A percentile compares a stretch with the other conserved stretches of the same genome.
phyloP scores from a whole-genome alignment of 2,113 vertebrate species.

The Hemiprocne comata region DNA sequence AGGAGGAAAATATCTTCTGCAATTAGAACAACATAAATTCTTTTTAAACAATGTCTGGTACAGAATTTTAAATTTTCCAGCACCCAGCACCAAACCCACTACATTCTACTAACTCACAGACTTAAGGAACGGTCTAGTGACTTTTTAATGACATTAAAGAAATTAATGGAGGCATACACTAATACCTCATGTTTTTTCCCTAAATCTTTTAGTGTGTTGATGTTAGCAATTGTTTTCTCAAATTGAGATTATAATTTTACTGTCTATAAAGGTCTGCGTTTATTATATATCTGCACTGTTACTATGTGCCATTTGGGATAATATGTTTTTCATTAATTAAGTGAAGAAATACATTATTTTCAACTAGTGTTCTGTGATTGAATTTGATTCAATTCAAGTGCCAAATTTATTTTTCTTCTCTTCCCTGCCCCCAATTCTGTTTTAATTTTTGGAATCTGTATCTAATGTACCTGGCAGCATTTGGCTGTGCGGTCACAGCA shows the following conservation, averaged over 20 bases:
- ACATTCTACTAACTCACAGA: background rate
- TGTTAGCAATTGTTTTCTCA: background rate
- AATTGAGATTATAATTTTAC: background rate
- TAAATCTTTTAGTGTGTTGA: background rate
- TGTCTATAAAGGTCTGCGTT: background rate
- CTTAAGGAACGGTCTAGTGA: background rate
- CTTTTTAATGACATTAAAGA: background rate
- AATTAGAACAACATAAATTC: background rate
- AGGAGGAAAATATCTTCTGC: background rate
- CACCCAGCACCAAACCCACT: background rate
- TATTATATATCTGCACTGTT: background rate
- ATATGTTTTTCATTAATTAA: background rate
- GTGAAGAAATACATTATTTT: background rate
- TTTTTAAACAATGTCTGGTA: background rate
- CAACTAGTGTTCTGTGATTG: background rate
- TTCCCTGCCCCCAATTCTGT: background rate
- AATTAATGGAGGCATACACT: background rate
- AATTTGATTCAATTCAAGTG: background rate
- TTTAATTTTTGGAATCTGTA: constrained; percentile 33
- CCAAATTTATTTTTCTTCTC: background rate
- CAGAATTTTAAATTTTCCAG: background rate
- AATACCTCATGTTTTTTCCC: background rate
- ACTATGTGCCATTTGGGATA: background rate
- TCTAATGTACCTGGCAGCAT: constrained; percentile 5
- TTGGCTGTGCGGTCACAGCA: constrained; percentile 6